Evolutionary conservation across 2,113 vertebrate species (phyloP).

Genomic region (Alligator mississippiensis): DNA sequence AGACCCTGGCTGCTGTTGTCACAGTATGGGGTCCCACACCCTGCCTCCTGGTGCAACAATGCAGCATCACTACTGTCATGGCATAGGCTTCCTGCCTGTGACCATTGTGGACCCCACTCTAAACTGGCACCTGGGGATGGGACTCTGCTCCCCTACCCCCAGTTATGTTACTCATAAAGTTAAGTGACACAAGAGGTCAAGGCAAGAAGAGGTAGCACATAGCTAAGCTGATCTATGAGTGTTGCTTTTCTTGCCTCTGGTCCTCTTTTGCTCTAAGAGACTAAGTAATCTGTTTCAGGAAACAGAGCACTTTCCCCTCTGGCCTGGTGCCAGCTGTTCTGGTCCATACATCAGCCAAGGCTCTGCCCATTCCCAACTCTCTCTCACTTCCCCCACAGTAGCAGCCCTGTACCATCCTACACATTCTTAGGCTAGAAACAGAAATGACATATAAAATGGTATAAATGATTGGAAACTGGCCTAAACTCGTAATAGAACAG

Average conservation of each 20-base stretch:
- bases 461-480: neutral
- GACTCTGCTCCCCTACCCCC: too few relatives aligned
- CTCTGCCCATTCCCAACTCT: rapidly evolving
- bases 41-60: too few relatives aligned
- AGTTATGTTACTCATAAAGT: too few relatives aligned
- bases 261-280: neutral
- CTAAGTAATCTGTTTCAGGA: neutral
- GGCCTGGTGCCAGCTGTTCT: rapidly evolving
- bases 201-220: neutral
- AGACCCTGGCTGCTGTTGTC: too few relatives aligned
- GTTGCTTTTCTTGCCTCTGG: neutral
- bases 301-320: rapidly evolving
- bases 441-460: neutral
- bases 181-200: neutral
- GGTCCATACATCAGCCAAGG: rapidly evolving
- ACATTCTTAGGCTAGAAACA: neutral
- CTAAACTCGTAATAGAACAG: neutral
- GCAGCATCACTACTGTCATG: too few relatives aligned
- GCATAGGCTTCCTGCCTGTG: too few relatives aligned
- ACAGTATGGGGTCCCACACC: too few relatives aligned
- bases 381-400: rapidly evolving
- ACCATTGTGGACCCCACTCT: too few relatives aligned
- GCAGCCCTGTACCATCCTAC: neutral
- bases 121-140: too few relatives aligned
- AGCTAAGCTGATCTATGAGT: neutral